These are phyloP conservation scores for Oceanodroma tethys DNA, from an alignment of 2,113 vertebrate genomes.

Conservation along the genomic window DNA sequence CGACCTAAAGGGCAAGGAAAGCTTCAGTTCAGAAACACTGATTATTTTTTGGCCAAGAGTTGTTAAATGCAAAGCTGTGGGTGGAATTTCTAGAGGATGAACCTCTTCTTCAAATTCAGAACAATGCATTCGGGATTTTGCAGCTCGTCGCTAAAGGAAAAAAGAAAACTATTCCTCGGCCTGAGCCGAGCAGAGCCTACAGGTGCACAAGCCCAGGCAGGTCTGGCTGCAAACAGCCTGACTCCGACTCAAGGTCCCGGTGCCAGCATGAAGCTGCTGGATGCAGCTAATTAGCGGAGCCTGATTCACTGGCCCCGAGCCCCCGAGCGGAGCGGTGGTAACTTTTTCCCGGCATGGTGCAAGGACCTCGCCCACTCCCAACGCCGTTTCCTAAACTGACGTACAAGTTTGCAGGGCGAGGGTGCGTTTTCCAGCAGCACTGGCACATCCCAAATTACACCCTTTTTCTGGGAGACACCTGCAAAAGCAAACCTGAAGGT, in stretches of 20 bases:
- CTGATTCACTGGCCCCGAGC: slow-evolving; percentile 2
- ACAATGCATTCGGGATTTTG: not conserved
- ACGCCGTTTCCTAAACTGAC: not conserved
- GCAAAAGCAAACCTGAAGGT: not conserved
- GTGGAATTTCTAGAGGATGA: not conserved
- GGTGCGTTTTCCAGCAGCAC: not conserved
- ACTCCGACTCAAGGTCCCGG: not conserved
- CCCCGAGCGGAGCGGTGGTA: not conserved
- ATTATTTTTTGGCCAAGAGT: not conserved
- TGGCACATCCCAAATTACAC: not conserved
- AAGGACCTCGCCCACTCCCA: not conserved
- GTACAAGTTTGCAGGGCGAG: not conserved
- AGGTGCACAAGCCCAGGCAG: not conserved
- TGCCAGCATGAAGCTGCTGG: not conserved
- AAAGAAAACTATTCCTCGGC: not conserved
- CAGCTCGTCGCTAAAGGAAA: not conserved
- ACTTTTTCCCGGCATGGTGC: not conserved
- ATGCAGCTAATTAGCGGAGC: not conserved
- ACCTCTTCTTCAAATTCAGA: not conserved
- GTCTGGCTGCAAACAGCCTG: not conserved
- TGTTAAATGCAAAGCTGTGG: not conserved
- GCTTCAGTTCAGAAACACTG: not conserved
- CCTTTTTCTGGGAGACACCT: not conserved
- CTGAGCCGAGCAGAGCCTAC: not conserved
- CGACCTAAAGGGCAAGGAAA: not conserved